A percentile compares a stretch with the other conserved stretches of the same genome.
Evolutionary conservation across 2,888 invertebrate genomes (phyloP).

Genomic region (Flexamia atlantica): DNA sequence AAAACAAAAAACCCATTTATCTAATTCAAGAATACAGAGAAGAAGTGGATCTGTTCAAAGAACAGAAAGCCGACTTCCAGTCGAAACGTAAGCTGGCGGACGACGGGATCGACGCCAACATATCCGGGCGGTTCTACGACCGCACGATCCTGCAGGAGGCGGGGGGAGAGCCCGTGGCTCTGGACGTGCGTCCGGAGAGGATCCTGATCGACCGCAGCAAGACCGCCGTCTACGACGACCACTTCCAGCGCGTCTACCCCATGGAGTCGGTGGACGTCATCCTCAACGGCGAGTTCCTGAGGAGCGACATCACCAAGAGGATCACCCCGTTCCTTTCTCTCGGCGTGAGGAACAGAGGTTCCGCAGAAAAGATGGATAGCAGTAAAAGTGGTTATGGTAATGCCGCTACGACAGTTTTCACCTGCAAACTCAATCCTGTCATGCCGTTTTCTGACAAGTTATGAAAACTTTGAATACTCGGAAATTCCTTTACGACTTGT

Average conservation of each 20-base stretch:
- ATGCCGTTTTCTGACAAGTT: neutral
- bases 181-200: neutral
- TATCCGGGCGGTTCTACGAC: conserved; percentile 38
- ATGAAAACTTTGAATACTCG: neutral
- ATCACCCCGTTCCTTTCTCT: conserved; percentile 29
- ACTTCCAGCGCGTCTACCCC: neutral
- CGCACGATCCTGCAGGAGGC: conserved; percentile 8
- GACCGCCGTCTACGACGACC: conserved; percentile 8
- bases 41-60: neutral
- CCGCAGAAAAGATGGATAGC: neutral
- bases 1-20: conserved; percentile 16
- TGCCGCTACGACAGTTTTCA: neutral
- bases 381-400: neutral
- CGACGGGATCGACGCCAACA: neutral
- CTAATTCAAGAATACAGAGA: conserved; percentile 22
- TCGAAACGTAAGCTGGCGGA: neutral
- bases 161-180: conserved; percentile 7
- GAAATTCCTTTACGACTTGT: too few relatives aligned
- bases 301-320: neutral
- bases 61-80: conserved; percentile 27
- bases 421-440: neutral
- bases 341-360: neutral
- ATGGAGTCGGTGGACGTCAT: neutral
- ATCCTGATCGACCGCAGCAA: conserved; percentile 1
- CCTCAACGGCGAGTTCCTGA: conserved; percentile 17